These are phyloP conservation scores for Pseudomyrmex pallidus DNA, from an alignment of 1,140 invertebrate genomes.

Conservation along the genomic window DNA sequence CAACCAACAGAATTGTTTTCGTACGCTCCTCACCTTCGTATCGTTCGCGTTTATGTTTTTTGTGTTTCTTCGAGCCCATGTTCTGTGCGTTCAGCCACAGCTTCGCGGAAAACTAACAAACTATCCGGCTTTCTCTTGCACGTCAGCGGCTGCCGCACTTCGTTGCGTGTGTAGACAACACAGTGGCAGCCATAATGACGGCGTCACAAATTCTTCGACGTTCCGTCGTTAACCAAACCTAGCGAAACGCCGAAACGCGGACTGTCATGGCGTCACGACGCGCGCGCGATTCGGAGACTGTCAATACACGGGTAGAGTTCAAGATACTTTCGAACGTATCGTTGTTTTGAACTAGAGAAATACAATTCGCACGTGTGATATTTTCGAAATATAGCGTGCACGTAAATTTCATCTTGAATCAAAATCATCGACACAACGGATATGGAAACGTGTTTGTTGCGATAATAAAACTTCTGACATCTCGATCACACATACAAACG, in stretches of 20 bases:
- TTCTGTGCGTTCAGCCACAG: constrained; percentile 71
- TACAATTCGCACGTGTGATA: too few species aligned
- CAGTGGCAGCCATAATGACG: constrained; percentile 64
- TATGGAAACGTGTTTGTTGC: too few species aligned
- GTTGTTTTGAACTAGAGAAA: too few species aligned
- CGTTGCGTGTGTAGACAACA: constrained; percentile 60
- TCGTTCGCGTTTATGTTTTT: constrained; percentile 90
- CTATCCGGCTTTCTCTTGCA: background rate
- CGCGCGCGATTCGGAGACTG: constrained; percentile 39
- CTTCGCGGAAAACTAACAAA: constrained; percentile 46
- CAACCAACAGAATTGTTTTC: background rate
- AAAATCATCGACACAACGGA: too few species aligned
- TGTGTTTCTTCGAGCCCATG: constrained; percentile 88
- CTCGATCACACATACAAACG: too few species aligned
- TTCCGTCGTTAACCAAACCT: background rate
- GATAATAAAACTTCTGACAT: too few species aligned
- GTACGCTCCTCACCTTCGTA: constrained; percentile 86
- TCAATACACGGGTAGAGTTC: background rate
- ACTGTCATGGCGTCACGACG: constrained; percentile 49
- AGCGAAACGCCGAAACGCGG: background rate
- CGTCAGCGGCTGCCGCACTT: constrained; percentile 49
- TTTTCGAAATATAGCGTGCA: background rate
- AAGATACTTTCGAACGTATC: too few species aligned
- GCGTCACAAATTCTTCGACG: constrained; percentile 54
- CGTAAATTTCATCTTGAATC: too few species aligned